Evolutionary conservation across 2,113 vertebrate genomes (phyloP).

Genomic region (Columba livia): DNA sequence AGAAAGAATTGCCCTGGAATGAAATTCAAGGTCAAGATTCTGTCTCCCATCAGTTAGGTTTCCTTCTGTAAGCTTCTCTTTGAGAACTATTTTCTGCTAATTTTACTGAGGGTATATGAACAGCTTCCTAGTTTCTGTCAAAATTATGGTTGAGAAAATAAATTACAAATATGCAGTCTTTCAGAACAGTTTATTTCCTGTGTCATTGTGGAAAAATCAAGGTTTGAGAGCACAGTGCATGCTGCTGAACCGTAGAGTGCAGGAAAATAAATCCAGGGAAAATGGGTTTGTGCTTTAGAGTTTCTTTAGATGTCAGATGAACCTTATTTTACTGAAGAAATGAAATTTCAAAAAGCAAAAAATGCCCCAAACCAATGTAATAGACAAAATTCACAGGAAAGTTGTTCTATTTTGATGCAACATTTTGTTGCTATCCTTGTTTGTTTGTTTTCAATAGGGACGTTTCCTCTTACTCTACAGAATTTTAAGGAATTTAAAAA

Average conservation of each 20-base stretch:
- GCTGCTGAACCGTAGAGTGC: neutral
- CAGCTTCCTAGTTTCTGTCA: conserved; percentile 27
- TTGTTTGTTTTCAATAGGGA: neutral
- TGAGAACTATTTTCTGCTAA: neutral
- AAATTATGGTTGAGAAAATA: conserved; percentile 38
- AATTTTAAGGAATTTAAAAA: neutral
- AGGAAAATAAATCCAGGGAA: neutral
- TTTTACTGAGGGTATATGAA: neutral
- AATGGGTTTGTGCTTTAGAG: neutral
- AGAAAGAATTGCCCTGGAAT: conserved; percentile 6
- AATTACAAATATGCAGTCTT: neutral
- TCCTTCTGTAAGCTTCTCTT: neutral
- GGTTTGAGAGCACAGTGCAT: neutral
- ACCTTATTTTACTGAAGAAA: neutral
- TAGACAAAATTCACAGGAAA: neutral
- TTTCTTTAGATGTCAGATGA: neutral
- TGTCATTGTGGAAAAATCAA: neutral
- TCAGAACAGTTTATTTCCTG: neutral
- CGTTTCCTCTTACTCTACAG: neutral
- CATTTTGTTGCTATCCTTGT: neutral
- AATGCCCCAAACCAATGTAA: neutral
- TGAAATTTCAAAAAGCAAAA: neutral
- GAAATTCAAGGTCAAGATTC: conserved; percentile 27
- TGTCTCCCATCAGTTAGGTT: neutral
- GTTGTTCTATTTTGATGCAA: neutral